Base-by-base conservation (phyloP, 2,113 vertebrate genomes). In the Channa maculata region DNA sequence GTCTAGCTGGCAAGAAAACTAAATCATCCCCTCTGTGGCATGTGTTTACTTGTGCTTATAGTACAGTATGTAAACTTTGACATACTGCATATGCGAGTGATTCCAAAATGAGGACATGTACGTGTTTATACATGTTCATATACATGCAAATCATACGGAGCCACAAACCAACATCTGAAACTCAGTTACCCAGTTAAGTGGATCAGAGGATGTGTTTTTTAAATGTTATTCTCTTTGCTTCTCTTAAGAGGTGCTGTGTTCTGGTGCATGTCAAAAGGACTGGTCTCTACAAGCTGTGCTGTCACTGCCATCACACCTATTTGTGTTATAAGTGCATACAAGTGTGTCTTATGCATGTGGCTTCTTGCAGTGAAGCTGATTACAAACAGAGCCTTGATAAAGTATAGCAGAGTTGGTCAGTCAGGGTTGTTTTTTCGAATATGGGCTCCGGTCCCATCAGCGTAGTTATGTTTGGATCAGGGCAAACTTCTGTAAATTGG, bases 1-100 rank as follows among this genome's bases (percentile, higher is more conserved):
- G 70, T 80, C 75, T 88, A 66, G n/a, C 61, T 91, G 83, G 77
- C 79, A 77, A 0, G 44, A 67, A 57, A 62, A 24, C 54, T 5
- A 54, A 61, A 57, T 10, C 1, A 24, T 34, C 8, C 38, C 39
- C 33, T 65, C 59, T 54, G 10, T 13, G 43, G 50, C 13, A 37
- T 62, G 48, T 55, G 44, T 51, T 33, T 66, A 6, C 13, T 11
- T 65, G 12, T 51, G 43, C 6, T 62, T 72, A 57, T 57, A 11
- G 49, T 39, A 2, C 55, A 11, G 49, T 39, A 2, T 55, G 8
- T 53, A 24, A 24, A 1, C 34, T 15, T 43, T 11, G 39, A 4
- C 36, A 14, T 13, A 11, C 7, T 48, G 38, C 62, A 10, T 2
- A 24, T 24, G 24, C 24, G 24, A 24, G 24, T 24, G 24, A 24